These are phyloP conservation scores for Mactromeris polynyma DNA, from an alignment of 2,888 invertebrate species.

Conservation along the genomic window DNA sequence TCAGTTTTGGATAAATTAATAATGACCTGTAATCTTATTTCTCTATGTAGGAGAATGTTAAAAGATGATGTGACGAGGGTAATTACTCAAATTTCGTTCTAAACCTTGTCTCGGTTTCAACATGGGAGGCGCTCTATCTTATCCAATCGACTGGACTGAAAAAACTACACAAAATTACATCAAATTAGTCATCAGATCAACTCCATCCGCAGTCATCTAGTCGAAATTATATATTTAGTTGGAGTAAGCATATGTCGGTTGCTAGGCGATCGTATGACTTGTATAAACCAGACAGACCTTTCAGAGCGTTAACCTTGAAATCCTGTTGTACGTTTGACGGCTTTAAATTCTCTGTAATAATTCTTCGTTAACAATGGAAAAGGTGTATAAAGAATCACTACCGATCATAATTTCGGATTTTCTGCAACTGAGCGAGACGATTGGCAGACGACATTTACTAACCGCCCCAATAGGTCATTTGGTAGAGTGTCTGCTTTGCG, in stretches of 20 bases:
- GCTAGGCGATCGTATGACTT: neutral
- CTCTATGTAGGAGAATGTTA: slow-evolving; percentile 1
- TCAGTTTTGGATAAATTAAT: slow-evolving; percentile 26
- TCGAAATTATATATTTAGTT: neutral
- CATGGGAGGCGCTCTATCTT: slow-evolving; percentile 25
- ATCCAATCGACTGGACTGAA: neutral
- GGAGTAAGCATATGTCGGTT: neutral
- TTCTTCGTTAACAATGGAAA: too few relatives aligned
- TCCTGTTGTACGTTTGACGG: too few relatives aligned
- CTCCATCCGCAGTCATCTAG: neutral
- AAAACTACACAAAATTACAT: neutral
- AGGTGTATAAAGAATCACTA: too few relatives aligned
- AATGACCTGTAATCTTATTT: slow-evolving; percentile 24
- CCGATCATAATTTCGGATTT: too few relatives aligned
- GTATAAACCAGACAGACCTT: too few relatives aligned
- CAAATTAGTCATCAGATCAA: neutral
- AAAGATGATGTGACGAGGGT: slow-evolving; percentile 34
- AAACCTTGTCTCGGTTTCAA: neutral
- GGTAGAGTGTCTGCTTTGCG: too few relatives aligned
- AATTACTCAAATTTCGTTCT: slow-evolving; percentile 15
- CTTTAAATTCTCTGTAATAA: too few relatives aligned
- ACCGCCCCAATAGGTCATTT: too few relatives aligned
- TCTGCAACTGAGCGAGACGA: too few relatives aligned
- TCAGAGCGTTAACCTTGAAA: too few relatives aligned
- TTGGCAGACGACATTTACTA: too few relatives aligned